Conservation (phyloP, 2,888 invertebrate genomes). For the Temnothorax rugatulus region DNA sequence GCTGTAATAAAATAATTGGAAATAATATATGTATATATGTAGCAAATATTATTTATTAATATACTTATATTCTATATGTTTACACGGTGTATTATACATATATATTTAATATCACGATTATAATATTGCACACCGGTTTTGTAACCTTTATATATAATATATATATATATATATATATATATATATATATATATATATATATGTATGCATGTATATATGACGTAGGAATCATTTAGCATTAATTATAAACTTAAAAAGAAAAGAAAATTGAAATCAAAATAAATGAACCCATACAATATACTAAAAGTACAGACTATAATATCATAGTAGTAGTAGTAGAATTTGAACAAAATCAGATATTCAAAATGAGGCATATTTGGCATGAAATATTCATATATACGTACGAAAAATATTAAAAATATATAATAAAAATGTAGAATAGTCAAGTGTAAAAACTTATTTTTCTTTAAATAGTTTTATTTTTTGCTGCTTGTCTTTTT, state of each 20-base stretch:
- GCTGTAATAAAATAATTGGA: background rate
- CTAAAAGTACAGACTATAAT: background rate
- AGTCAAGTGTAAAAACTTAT: background rate
- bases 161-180: too few species aligned
- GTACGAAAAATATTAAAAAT: background rate
- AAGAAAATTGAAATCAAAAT: background rate
- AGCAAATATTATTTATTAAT: background rate
- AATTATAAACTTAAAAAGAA: background rate
- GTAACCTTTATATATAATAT: background rate
- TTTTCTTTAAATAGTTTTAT: slow-evolving; percentile 4
- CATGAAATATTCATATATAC: background rate
- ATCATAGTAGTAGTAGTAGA: background rate
- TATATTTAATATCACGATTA: background rate
- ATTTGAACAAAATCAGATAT: background rate
- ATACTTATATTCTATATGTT: background rate
- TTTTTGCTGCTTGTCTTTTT: slow-evolving; percentile 4
- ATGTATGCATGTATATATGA: background rate
- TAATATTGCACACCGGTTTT: background rate
- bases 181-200: too few species aligned
- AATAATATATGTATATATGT: background rate
- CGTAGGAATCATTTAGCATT: background rate
- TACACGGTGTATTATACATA: background rate
- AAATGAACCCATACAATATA: background rate
- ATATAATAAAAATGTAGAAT: background rate
- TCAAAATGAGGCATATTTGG: background rate